Conservation (phyloP, 2,888 invertebrate species). For the Didymodactylos carnosus region DNA sequence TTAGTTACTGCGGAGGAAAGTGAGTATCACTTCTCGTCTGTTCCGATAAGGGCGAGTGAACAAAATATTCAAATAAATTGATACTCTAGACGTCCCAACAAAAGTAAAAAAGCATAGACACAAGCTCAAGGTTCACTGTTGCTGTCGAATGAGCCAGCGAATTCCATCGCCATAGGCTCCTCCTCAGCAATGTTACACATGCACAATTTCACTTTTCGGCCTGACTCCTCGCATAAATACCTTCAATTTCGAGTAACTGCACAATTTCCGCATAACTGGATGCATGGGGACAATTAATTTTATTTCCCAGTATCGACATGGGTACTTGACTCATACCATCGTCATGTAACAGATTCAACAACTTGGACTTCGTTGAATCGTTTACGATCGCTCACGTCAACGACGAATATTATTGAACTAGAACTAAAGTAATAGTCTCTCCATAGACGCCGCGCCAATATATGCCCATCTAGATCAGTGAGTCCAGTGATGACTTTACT, state of each 20-base stretch:
- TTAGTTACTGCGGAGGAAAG: no score
- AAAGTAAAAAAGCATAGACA: no score
- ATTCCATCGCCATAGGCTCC: background rate
- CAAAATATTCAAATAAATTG: no score
- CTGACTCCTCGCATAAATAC: background rate
- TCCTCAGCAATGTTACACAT: background rate
- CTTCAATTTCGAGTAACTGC: background rate
- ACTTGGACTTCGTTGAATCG: constrained; percentile 16
- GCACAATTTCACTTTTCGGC: background rate
- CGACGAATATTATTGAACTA: constrained; percentile 17
- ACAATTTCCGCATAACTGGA: background rate
- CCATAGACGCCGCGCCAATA: background rate
- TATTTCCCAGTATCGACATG: constrained; percentile 17
- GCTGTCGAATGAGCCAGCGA: background rate
- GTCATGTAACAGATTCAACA: constrained; percentile 16
- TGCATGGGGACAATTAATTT: background rate
- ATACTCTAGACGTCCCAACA: no score
- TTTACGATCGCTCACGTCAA: constrained; percentile 16
- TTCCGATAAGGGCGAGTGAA: no score
- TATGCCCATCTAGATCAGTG: constrained; percentile 1
- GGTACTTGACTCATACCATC: constrained; percentile 16
- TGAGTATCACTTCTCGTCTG: no score
- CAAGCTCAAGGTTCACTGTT: no score
- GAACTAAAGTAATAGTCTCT: background rate
- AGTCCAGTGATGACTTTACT: background rate